These are phyloP conservation scores for Nephrotoma guestfalica DNA, from an alignment of 2,888 invertebrate species.

Conservation along the genomic window DNA sequence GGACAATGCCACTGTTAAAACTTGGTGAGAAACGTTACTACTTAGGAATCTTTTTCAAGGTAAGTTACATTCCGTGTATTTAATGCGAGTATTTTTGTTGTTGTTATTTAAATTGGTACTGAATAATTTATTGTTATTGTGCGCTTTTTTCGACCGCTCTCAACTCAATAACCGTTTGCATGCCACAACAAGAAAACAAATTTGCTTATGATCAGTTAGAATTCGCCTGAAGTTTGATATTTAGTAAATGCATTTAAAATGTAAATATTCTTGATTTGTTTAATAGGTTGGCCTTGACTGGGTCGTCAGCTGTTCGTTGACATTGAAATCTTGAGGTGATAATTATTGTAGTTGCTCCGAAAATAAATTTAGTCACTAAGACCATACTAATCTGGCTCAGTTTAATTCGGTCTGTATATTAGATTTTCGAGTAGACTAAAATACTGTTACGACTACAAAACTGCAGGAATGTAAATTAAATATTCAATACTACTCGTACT, in stretches of 20 bases:
- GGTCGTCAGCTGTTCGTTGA: background rate
- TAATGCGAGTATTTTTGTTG: background rate
- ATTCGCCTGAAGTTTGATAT: background rate
- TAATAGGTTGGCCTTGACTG: background rate
- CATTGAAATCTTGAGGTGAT: background rate
- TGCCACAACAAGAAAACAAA: background rate
- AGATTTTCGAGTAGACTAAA: too few species aligned
- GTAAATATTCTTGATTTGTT: background rate
- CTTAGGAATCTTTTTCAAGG: conserved; percentile 88
- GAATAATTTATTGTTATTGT: background rate
- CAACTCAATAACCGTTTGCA: background rate
- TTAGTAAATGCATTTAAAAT: background rate
- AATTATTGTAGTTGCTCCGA: background rate
- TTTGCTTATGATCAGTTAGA: background rate
- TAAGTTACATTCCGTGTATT: conserved; percentile 32
- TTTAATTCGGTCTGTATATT: background rate
- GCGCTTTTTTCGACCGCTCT: background rate
- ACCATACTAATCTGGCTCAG: background rate
- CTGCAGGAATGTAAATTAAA: too few species aligned
- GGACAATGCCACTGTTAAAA: conserved; percentile 83
- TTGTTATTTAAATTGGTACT: background rate
- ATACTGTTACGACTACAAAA: background rate
- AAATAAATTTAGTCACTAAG: background rate
- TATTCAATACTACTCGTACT: too few species aligned
- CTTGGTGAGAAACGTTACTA: conserved; percentile 82